Evolutionary conservation across 2,888 invertebrate species (phyloP), one percentile per base, ranked within the genome.

Genomic region (Tillus elongatus): DNA sequence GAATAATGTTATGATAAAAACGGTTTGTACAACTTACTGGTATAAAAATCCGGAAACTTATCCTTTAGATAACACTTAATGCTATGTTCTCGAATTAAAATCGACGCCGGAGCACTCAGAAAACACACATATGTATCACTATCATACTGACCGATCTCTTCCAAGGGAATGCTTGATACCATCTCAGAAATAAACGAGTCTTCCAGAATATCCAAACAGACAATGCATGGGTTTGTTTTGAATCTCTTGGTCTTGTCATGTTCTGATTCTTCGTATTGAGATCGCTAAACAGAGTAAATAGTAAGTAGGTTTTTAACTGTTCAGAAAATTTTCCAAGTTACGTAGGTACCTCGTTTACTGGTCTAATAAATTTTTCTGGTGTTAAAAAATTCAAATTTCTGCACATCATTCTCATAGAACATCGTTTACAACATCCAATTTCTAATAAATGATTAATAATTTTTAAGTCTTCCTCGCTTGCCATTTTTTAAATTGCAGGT

Each of bases 381-480:
- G n/a, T 29, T n/a, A 19, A 19, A 19, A 19, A 19, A 19, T 19
- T 19, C 24, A 19, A 6, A 19, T 19, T 19, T 19, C 74, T 66
- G 31, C 79, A 79, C 15, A 79, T 54, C 56, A 76, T 82, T n/a
- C 86, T 71, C 37, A 83, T 60, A 45, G 77, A 74, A 51, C 86
- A 86, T 8, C 72, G 65, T 35, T 73, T 68, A 50, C 86, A 86
- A 49, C 81, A 80, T 1, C 78, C 78, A 29, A 71, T 57, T 3
- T 67, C 63, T 40, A 67, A 68, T 35, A 77, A 67, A 45, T 65
- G 64, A 34, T 69, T 61, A 37, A 69, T 68, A 39, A 77, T 60
- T 28, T 63, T 62, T 44, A 68, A 70, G 37, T 70, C 64, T 13
- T 38, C 36, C 15, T 19, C n/a, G n/a, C 24, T 19, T 19, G 24